phyloP scores from a whole-genome alignment of 2,113 vertebrate genomes.

The Boulengeromyrus knoepffleri region DNA sequence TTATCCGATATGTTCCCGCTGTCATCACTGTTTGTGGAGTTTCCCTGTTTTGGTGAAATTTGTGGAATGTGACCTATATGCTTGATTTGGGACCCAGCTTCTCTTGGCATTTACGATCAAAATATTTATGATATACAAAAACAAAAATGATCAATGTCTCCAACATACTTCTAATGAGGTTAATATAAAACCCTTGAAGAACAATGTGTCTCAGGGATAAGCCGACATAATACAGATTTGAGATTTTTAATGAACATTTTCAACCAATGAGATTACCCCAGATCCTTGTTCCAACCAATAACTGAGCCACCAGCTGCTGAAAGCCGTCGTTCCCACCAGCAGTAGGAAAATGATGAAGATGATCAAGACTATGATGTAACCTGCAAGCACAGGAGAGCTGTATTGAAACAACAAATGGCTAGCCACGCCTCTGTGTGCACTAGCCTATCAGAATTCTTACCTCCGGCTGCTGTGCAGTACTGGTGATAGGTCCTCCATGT shows the following conservation, averaged over 20 bases:
- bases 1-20: constrained; percentile 46
- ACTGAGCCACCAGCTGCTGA: constrained; percentile 76
- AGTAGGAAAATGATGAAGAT: constrained; percentile 48
- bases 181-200: background rate
- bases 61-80: background rate
- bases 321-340: constrained; percentile 59
- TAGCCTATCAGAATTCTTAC: constrained; percentile 34
- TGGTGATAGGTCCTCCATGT: constrained; percentile 60
- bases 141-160: background rate
- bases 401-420: background rate
- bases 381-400: constrained; percentile 41
- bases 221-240: background rate
- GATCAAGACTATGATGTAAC: constrained; percentile 54
- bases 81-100: background rate
- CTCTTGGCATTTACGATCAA: background rate
- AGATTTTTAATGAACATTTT: background rate
- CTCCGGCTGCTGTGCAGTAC: constrained; percentile 71
- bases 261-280: constrained; percentile 53
- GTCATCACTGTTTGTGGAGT: background rate
- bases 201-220: background rate
- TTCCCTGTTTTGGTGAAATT: constrained; percentile 12
- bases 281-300: constrained; percentile 62
- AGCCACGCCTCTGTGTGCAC: background rate
- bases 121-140: background rate
- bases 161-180: background rate